phyloP scores from a whole-genome alignment of 1,140 invertebrate genomes.

The Nasonia giraulti region DNA sequence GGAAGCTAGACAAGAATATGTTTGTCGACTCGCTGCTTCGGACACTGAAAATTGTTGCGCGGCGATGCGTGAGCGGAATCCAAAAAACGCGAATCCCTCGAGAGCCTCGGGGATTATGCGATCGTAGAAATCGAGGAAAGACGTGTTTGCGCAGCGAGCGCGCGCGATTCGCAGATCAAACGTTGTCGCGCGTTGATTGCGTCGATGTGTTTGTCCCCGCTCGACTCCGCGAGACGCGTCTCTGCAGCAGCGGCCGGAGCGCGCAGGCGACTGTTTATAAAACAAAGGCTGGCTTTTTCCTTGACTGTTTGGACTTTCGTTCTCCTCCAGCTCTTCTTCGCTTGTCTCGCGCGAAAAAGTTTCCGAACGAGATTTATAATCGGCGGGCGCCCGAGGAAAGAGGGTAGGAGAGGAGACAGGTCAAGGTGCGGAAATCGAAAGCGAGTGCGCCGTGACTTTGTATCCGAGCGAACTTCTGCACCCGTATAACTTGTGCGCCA shows the following conservation, averaged over 20 bases:
- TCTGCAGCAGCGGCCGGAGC: not conserved
- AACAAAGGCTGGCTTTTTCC: slow-evolving; percentile 56
- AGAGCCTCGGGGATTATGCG: not conserved
- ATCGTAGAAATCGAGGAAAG: not conserved
- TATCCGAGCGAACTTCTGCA: slow-evolving; percentile 1
- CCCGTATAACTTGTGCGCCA: not conserved
- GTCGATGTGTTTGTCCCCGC: slow-evolving; percentile 41
- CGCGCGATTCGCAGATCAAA: slow-evolving; percentile 65
- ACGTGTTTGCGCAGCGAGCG: slow-evolving; percentile 8
- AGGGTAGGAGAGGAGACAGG: not conserved
- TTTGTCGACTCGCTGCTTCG: not conserved
- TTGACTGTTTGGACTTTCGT: not conserved
- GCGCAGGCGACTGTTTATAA: slow-evolving; percentile 58
- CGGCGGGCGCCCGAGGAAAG: too few relatives aligned
- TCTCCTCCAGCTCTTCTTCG: too few relatives aligned
- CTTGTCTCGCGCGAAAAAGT: too few relatives aligned
- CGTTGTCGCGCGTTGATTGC: slow-evolving; percentile 61
- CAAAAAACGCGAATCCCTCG: too few relatives aligned
- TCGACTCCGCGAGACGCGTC: slow-evolving; percentile 5
- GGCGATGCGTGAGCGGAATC: too few relatives aligned
- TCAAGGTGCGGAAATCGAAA: slow-evolving; percentile 27
- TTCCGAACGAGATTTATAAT: too few relatives aligned
- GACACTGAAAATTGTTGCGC: too few relatives aligned
- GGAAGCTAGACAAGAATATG: not conserved
- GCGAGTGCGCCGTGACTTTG: not conserved